These are phyloP conservation scores for Danio choprae DNA, from an alignment of 2,797 vertebrate genomes.

Conservation along the genomic window DNA sequence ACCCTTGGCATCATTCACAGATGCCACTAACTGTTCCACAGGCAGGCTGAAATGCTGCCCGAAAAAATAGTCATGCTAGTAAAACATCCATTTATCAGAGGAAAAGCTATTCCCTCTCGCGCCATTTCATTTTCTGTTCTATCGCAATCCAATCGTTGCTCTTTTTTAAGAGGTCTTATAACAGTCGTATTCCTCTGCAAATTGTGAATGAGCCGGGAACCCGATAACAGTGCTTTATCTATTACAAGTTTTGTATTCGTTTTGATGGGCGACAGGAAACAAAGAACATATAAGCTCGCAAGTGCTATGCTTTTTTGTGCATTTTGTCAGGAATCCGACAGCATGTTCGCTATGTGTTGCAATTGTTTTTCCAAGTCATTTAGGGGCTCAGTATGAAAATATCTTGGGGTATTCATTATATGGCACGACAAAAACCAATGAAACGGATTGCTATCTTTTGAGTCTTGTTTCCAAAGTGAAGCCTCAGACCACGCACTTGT, in stretches of 20 bases:
- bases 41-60: constrained; percentile 84
- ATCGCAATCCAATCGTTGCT: constrained; percentile 78
- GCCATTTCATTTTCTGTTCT: constrained; percentile 89
- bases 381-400: constrained; percentile 73
- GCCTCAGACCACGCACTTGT: constrained; percentile 81
- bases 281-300: constrained; percentile 74
- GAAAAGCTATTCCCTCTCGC: constrained; percentile 90
- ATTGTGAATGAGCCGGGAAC: constrained; percentile 76
- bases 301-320: constrained; percentile 77
- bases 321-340: constrained; percentile 81
- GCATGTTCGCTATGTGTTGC: constrained; percentile 84
- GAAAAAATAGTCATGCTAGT: constrained; percentile 78
- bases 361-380: constrained; percentile 78
- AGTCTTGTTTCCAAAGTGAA: constrained; percentile 78
- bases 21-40: constrained; percentile 69
- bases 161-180: constrained; percentile 65
- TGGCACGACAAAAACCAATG: constrained; percentile 72
- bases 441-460: constrained; percentile 72
- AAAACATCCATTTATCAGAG: constrained; percentile 80
- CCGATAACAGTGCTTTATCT: constrained; percentile 71
- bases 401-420: constrained; percentile 71
- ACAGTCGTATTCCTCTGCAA: constrained; percentile 69
- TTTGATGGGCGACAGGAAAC: constrained; percentile 59
- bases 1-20: constrained; percentile 61
- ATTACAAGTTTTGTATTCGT: constrained; percentile 66